These are phyloP conservation scores for Mantis religiosa DNA, from an alignment of 2,888 invertebrate species.

Conservation along the genomic window DNA sequence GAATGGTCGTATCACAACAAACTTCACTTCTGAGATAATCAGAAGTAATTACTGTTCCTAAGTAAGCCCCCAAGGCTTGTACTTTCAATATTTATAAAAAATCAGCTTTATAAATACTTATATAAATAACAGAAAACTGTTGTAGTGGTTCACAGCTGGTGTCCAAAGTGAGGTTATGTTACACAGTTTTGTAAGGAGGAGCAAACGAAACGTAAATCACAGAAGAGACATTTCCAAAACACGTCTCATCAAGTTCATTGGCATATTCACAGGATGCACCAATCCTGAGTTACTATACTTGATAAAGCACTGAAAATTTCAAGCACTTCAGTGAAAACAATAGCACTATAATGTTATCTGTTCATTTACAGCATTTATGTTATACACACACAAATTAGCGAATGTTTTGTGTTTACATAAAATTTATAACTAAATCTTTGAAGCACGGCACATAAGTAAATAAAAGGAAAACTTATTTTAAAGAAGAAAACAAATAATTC, in stretches of 20 bases:
- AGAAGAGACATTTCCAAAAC: background rate
- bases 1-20: conserved; percentile 18
- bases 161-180: background rate
- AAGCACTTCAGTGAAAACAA: too few species aligned
- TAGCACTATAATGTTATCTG: background rate
- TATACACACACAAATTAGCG: background rate
- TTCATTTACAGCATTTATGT: background rate
- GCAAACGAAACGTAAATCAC: background rate
- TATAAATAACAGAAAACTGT: background rate
- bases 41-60: background rate
- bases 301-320: too few species aligned
- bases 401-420: background rate
- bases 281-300: too few species aligned
- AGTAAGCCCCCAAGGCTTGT: background rate
- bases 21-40: background rate
- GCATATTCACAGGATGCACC: too few species aligned
- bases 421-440: background rate
- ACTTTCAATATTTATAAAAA: background rate
- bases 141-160: background rate
- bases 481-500: background rate
- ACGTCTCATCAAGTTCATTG: background rate
- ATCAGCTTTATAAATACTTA: background rate
- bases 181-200: background rate
- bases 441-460: background rate
- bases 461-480: background rate